Base-by-base conservation (phyloP, 2,888 invertebrate genomes). In the Schizaphis graminum region DNA sequence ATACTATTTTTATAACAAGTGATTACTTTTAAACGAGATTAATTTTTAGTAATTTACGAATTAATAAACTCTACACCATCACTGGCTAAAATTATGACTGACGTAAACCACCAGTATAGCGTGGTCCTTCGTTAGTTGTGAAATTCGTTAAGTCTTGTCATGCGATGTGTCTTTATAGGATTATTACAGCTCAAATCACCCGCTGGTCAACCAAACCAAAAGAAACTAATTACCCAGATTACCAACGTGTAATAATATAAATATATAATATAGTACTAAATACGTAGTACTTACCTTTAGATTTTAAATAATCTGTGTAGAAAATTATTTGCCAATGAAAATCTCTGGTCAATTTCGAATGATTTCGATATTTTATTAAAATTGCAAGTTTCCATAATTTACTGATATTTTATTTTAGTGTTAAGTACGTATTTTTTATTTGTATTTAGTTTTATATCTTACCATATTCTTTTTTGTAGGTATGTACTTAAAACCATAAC, bases 131-230 rank as follows among this genome's bases (percentile, higher is more conserved):
- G 3, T 67, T 57, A 8, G 24, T 13, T 21, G 49, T 92, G 49
- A 92, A 92, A 92, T 92, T 47, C 11, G 21, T 67, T 53, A 67
- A 92, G 41, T 92, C 41, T 88, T n/a, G 67, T 92, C 57, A 41
- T 92, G 28, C 28, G 3, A 88, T 67, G 26, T 88, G 41, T 88
- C 35, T 61, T 41, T 87, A 47, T 26, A 5, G 1, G 11, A 4
- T 10, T n/a, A 11, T 35, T 35, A 10, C 26, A 53, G 1, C 35
- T 61, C 1, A 61, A 47, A 92, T 87, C 3, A 35, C 41, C n/a
- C 11, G 35, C 21, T 21, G 41, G 53, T 67, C 41, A 87, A 88
- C 44, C 53, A 88, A 92, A 88, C 21, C 41, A 24, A 86, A 49
- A 57, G 57, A 86, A 49, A 87, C 11, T 26, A 67, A 67, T 67